Conservation (phyloP, 2,113 vertebrate species). For the Bubo blakistoni region DNA sequence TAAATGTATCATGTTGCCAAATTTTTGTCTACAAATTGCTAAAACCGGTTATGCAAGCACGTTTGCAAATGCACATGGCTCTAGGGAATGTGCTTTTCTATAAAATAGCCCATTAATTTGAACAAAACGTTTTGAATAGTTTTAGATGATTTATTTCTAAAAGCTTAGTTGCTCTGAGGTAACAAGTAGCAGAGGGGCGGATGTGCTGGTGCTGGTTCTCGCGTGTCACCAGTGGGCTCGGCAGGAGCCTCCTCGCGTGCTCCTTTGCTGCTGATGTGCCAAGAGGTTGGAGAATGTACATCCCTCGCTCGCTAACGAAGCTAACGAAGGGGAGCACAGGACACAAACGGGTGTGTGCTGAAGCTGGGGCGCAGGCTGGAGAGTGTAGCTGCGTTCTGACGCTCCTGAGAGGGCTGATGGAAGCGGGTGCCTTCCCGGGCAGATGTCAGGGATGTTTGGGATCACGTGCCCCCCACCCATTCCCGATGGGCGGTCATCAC, state of each 20-base stretch:
- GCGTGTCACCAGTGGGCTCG: neutral
- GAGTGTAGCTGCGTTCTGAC: too few relatives aligned
- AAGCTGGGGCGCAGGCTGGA: too few relatives aligned
- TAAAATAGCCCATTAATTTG: slow-evolving; percentile 56
- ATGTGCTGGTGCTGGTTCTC: neutral
- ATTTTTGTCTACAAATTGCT: slow-evolving; percentile 27
- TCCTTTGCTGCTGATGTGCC: too few relatives aligned
- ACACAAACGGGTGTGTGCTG: too few relatives aligned
- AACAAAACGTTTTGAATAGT: slow-evolving; percentile 23
- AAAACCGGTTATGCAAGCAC: neutral
- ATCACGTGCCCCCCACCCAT: fast-evolving
- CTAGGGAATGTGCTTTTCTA: neutral
- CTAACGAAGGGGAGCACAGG: too few relatives aligned
- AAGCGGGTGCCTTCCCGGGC: too few relatives aligned
- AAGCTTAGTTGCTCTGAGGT: neutral
- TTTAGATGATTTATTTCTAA: neutral
- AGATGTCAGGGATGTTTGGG: too few relatives aligned
- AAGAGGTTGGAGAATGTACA: too few relatives aligned
- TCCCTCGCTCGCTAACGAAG: too few relatives aligned
- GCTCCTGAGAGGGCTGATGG: too few relatives aligned
- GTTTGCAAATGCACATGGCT: neutral
- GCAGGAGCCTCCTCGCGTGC: too few relatives aligned
- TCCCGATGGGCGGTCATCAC: neutral
- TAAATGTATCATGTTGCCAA: neutral
- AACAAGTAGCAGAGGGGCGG: neutral